Percentiles rank a stretch among this genome's conserved stretches.
Evolutionary conservation across 2,113 vertebrate species (phyloP).

Genomic region (Alethe diademata): DNA sequence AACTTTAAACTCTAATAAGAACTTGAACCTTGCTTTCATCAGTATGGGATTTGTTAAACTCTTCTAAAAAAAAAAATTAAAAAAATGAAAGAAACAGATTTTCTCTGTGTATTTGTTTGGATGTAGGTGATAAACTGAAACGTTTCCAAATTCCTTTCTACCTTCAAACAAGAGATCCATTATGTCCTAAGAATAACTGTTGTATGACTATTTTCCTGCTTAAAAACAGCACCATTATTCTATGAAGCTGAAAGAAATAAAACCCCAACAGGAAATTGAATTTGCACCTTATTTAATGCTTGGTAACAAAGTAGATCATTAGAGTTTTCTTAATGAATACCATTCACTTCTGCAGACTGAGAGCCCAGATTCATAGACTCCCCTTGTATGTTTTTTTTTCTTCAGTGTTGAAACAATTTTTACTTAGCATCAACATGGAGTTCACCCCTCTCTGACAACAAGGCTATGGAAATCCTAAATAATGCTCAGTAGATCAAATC

Average conservation of each 20-base stretch:
- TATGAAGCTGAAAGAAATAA: not conserved
- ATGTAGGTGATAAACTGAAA: slow-evolving; percentile 29
- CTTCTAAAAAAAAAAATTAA: not conserved
- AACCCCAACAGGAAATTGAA: slow-evolving; percentile 34
- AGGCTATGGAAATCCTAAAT: not conserved
- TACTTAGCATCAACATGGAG: not conserved
- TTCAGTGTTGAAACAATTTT: not conserved
- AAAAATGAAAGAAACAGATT: not conserved
- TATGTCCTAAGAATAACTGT: slow-evolving; percentile 8
- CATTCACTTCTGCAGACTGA: not conserved
- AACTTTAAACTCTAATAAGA: not conserved
- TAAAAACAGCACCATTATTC: not conserved
- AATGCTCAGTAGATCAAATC: not conserved
- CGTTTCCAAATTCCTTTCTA: slow-evolving; percentile 35
- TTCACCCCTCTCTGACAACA: not conserved
- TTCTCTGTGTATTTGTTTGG: not conserved
- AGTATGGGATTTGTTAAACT: not conserved
- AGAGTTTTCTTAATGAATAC: not conserved
- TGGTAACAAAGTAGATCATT: not conserved
- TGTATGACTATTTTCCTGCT: not conserved
- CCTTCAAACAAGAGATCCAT: slow-evolving; percentile 21
- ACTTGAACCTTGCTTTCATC: not conserved
- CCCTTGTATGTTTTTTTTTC: not conserved
- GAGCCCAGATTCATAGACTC: not conserved
- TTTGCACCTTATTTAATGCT: slow-evolving; percentile 16